phyloP scores from a whole-genome alignment of 2,888 invertebrate genomes.

The Drosophila neonasuta region DNA sequence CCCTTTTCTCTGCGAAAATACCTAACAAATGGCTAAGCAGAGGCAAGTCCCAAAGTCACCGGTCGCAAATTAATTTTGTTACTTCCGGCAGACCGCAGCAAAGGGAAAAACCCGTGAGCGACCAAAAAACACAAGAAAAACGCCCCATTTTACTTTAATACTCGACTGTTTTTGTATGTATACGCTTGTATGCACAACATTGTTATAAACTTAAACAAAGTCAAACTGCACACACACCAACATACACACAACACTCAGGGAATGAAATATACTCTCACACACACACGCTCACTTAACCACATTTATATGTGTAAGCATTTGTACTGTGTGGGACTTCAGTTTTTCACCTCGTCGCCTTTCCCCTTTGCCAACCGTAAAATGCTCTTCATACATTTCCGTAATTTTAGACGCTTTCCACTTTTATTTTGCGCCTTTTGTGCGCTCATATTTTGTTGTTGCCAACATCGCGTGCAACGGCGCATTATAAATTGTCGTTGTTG shows the following conservation, averaged over 20 bases:
- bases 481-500: constrained; percentile 15
- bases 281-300: constrained; percentile 29
- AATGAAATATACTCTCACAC: constrained; percentile 5
- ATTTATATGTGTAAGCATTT: constrained; percentile 18
- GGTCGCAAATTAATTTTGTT: constrained; percentile 42
- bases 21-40: constrained; percentile 35
- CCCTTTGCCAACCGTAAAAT: constrained; percentile 19
- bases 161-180: background rate
- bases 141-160: constrained; percentile 15
- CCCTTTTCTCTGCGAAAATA: constrained; percentile 15
- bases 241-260: background rate
- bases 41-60: constrained; percentile 26
- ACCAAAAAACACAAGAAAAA: constrained; percentile 1
- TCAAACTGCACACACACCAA: constrained; percentile 19
- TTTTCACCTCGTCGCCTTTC: constrained; percentile 11
- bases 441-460: constrained; percentile 47
- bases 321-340: constrained; percentile 3
- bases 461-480: constrained; percentile 48
- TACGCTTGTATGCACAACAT: constrained; percentile 12
- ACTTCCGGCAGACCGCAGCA: constrained; percentile 34
- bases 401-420: constrained; percentile 60
- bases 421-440: constrained; percentile 60
- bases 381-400: constrained; percentile 63
- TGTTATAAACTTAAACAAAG: constrained; percentile 45
- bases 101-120: constrained; percentile 28